Base-by-base conservation (phyloP, 2,888 invertebrate genomes). In the Tetheella fluctuosa region DNA sequence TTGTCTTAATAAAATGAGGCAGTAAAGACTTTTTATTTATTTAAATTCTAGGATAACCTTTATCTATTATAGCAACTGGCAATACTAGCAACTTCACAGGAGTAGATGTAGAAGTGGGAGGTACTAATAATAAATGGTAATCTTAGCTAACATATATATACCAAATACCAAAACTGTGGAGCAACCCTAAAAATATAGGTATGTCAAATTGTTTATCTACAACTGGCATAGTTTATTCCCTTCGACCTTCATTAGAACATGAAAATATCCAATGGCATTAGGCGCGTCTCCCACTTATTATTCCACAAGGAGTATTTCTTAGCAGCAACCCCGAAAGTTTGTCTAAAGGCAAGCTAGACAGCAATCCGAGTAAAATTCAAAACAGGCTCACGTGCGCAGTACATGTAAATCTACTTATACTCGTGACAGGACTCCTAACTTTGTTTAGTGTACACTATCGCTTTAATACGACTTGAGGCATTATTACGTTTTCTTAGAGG, bases 351-450 rank as follows among this genome's bases (percentile, higher is more conserved):
- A 73, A 71, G 76, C 76, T 77, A 71, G 75, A 75, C 78, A 78
- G 85, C 81, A 84, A 85, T 86, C 84, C 79, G 77, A 75, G 77
- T 75, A 76, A 89, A 85, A 89, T 90, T 88, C 84, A 79, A 88
- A 89, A 89, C 88, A 88, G 78, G 84, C 84, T 89, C 91, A 90
- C 90, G 90, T 86, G 78, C 86, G 74, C 54, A 69, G 74, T 74
- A 90, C 91, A 90, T 89, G 91, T 89, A 90, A 90, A 91, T 90
- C 87, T 89, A 91, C 90, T 90, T 86, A 88, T 75, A 73, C 68
- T 73, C 87, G 86, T 89, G 89, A 74, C 77, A 65, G 59, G 86
- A 83, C 79, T 90, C 54, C 79, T 71, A 83, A 88, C 78, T 71
- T 71, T 73, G 67, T 79, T 73, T 76, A 65, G 73, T 76, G 68